A percentile compares a stretch with the other conserved stretches of the same genome.
Conservation (phyloP, 2,888 invertebrate genomes). For the Eurois occulta region DNA sequence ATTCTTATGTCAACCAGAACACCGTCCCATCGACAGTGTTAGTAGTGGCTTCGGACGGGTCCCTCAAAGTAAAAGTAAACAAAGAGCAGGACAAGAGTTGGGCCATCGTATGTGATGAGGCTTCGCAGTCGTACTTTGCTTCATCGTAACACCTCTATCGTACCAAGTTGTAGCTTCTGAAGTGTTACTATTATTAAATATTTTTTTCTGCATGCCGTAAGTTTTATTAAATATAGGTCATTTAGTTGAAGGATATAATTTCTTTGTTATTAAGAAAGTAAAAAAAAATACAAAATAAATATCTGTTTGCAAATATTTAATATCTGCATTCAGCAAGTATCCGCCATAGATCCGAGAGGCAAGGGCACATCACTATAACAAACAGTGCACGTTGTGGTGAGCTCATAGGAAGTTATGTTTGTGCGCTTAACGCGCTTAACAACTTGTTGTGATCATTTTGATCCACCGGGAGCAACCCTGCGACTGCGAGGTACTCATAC, state of each 20-base stretch:
- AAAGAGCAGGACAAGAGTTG: neutral
- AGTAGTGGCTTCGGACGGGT: neutral
- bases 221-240: neutral
- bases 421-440: conserved; percentile 62
- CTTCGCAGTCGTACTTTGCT: neutral
- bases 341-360: neutral
- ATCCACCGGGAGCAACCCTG: conserved; percentile 43
- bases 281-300: too few species aligned
- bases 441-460: conserved; percentile 65
- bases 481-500: neutral
- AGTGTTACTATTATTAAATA: neutral
- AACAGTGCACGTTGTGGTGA: conserved; percentile 53
- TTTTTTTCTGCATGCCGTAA: neutral
- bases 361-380: conserved; percentile 45
- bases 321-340: conserved; percentile 7
- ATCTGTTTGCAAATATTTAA: neutral
- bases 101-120: neutral
- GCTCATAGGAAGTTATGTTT: conserved; percentile 61
- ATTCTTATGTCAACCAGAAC: neutral
- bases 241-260: neutral
- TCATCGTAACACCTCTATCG: neutral
- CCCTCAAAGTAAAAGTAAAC: neutral
- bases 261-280: neutral
- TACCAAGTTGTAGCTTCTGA: neutral
- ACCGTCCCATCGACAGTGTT: neutral